These are phyloP conservation scores for Papilio polytes DNA, from an alignment of 1,140 invertebrate genomes.

Conservation along the genomic window DNA sequence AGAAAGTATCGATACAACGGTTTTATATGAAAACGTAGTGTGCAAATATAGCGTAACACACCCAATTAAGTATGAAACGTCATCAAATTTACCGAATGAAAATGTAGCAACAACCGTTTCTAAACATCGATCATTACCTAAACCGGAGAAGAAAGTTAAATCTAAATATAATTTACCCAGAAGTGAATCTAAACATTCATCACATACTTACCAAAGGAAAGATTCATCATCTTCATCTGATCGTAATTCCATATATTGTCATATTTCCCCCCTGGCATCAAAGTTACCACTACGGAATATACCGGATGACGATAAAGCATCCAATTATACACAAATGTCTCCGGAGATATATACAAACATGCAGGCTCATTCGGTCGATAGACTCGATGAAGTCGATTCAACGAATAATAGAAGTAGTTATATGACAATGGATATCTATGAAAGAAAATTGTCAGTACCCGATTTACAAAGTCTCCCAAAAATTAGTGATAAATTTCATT, in stretches of 20 bases:
- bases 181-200: background rate
- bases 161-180: background rate
- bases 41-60: background rate
- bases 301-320: conserved; percentile 26
- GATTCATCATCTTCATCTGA: background rate
- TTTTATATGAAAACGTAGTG: conserved; percentile 19
- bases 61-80: background rate
- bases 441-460: conserved; percentile 43
- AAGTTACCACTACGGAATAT: background rate
- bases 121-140: background rate
- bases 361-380: background rate
- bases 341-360: background rate
- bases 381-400: conserved; percentile 6
- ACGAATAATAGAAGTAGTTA: conserved; percentile 20
- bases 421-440: background rate
- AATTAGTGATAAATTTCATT: conserved; percentile 48
- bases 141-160: background rate
- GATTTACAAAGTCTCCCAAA: conserved; percentile 5
- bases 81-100: background rate
- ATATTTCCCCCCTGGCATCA: background rate
- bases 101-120: background rate
- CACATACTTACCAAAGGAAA: background rate
- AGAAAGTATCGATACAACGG: background rate
- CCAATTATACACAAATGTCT: background rate
- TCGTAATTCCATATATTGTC: background rate